phyloP scores from a whole-genome alignment of 2,797 vertebrate genomes.

The Sebastes wilsoni region DNA sequence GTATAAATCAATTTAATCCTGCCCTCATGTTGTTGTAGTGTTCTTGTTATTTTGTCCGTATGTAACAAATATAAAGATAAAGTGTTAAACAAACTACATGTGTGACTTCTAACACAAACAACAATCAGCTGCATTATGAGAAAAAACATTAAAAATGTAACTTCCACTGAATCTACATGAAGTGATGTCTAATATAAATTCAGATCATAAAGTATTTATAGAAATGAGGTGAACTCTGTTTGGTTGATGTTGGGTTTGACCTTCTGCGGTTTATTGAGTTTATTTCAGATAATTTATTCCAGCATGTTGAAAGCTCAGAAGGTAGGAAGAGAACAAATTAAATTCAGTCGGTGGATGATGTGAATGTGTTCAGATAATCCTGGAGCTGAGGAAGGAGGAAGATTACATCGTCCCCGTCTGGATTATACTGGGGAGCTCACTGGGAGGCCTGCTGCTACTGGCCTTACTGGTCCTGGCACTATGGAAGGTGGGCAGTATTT shows the following conservation, averaged over 20 bases:
- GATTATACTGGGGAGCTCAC: conserved; percentile 91
- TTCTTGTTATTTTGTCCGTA: no score
- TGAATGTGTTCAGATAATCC: conserved; percentile 80
- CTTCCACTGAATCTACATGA: no score
- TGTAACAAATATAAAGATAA: no score
- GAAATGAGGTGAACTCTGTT: no score
- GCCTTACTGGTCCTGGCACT: conserved; percentile 89
- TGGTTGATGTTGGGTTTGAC: not conserved
- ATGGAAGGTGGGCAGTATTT: conserved; percentile 88
- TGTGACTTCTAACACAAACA: no score
- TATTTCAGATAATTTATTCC: not conserved
- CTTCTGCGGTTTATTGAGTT: not conserved
- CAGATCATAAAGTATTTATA: not conserved
- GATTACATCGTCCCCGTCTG: conserved; percentile 86
- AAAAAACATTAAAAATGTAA: not conserved
- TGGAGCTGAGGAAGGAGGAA: conserved; percentile 90
- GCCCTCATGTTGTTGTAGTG: no score
- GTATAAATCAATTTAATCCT: no score
- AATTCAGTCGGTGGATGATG: not conserved
- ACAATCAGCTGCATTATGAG: not conserved
- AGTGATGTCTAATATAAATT: not conserved
- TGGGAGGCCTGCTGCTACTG: conserved; percentile 92
- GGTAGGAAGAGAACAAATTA: not conserved
- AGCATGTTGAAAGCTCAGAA: not conserved
- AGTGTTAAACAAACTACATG: no score